These are phyloP conservation scores for Brachystomella parvula DNA, from an alignment of 1,140 invertebrate species.

Conservation along the genomic window DNA sequence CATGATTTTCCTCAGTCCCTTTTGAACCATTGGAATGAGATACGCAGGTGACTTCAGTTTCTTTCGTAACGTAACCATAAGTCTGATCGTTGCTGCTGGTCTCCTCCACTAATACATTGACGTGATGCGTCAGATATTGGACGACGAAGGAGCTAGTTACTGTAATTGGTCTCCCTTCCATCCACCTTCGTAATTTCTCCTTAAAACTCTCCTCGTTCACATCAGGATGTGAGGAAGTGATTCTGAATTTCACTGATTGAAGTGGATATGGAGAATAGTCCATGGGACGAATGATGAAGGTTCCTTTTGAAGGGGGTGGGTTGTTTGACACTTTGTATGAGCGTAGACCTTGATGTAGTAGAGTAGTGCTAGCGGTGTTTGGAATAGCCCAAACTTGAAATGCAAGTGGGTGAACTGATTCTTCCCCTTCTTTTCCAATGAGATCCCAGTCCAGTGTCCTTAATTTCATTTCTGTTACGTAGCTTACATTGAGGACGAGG, in stretches of 20 bases:
- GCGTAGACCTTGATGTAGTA: not conserved
- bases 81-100: not conserved
- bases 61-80: not conserved
- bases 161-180: not conserved
- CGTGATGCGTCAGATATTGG: not conserved
- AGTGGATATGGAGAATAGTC: too few species aligned
- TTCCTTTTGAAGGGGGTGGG: not conserved
- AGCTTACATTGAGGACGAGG: not conserved
- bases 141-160: not conserved
- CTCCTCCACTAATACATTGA: not conserved
- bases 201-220: not conserved
- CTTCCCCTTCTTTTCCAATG: not conserved
- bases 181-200: not conserved
- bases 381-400: not conserved
- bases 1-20: not conserved
- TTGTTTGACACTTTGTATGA: not conserved
- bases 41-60: slow-evolving; percentile 46
- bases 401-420: not conserved
- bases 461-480: not conserved
- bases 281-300: too few species aligned
- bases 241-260: not conserved
- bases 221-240: not conserved
- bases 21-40: slow-evolving; percentile 44
- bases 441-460: not conserved
- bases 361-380: not conserved